Base-by-base conservation (phyloP, 2,888 invertebrate genomes). In the Tenthredo notha region DNA sequence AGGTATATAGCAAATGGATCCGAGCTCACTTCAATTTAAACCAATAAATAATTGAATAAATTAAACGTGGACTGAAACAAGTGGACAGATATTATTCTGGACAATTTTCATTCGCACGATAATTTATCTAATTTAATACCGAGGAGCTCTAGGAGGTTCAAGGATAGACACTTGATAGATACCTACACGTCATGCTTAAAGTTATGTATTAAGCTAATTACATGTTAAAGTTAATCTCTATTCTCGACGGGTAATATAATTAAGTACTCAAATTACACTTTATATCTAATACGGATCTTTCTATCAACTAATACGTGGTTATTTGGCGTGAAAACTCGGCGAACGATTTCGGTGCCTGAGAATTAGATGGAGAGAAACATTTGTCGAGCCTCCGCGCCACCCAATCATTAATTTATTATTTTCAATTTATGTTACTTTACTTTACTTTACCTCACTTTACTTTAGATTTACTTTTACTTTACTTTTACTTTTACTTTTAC, bases 181-280 rank as follows among this genome's bases (percentile, higher is more conserved):
- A 67, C 67, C 21, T 15, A 50, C 50, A 54, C 6, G 54, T 54
- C 54, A 54, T 67, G 67, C 67, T 25, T 33, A 18, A 12, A 33
- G 54, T 54, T 18, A 54, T n/a, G 7, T 54, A 7, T n/a, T 7
- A 54, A 54, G n/a, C 54, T 54, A 54, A 54, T 54, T 54, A 54
- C n/a, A 54, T n/a, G n/a, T n/a, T 54, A 54, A 29, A 25, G 29
- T 67, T 67, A 29, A 67, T 25, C 67, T 67, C 67, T 29, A 29
- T 67, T 6, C 18, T n/a, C n/a, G n/a, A 54, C n/a, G n/a, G 58
- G 40, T 61, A 40, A 84, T 84, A 86, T 86, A 77, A 74, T 74
- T 86, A 86, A 88, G 86, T 88, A 87, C 87, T 84, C 83, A 61
- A 86, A 87, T 87, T 86, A 87, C 86, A 87, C 58, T 84, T 85